phyloP scores from a whole-genome alignment of 2,113 vertebrate genomes.

The Lanius collurio region DNA sequence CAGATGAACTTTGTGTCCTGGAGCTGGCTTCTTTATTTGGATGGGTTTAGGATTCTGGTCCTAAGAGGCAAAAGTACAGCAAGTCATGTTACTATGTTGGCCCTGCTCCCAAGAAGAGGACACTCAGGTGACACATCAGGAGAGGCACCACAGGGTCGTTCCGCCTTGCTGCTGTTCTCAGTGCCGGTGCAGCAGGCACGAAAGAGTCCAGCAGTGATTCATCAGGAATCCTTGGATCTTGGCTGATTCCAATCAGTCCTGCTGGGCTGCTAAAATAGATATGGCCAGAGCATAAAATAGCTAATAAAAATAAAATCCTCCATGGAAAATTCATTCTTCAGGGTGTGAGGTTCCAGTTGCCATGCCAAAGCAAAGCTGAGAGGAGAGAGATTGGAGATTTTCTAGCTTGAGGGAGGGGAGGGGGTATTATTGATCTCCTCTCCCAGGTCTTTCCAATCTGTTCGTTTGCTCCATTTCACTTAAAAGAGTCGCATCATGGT shows the following conservation, averaged over 20 bases:
- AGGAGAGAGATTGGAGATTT: slow-evolving; percentile 14
- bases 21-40: neutral
- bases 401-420: slow-evolving; percentile 6
- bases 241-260: slow-evolving; percentile 61
- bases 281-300: slow-evolving; percentile 63
- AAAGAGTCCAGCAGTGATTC: slow-evolving; percentile 58
- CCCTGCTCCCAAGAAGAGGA: neutral
- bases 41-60: neutral
- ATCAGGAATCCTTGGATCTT: slow-evolving; percentile 58
- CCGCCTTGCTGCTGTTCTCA: neutral
- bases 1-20: neutral
- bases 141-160: neutral
- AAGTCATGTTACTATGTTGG: neutral
- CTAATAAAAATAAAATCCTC: slow-evolving; percentile 65
- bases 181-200: neutral
- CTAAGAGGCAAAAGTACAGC: neutral
- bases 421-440: slow-evolving; percentile 31
- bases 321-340: slow-evolving; percentile 59
- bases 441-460: slow-evolving; percentile 36
- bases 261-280: slow-evolving; percentile 67
- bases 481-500: slow-evolving; percentile 38
- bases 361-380: slow-evolving; percentile 9
- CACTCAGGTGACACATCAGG: slow-evolving; percentile 3
- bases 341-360: slow-evolving; percentile 41
- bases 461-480: slow-evolving; percentile 39